Conservation (phyloP, 2,888 invertebrate genomes). For the Sisyra nigra region DNA sequence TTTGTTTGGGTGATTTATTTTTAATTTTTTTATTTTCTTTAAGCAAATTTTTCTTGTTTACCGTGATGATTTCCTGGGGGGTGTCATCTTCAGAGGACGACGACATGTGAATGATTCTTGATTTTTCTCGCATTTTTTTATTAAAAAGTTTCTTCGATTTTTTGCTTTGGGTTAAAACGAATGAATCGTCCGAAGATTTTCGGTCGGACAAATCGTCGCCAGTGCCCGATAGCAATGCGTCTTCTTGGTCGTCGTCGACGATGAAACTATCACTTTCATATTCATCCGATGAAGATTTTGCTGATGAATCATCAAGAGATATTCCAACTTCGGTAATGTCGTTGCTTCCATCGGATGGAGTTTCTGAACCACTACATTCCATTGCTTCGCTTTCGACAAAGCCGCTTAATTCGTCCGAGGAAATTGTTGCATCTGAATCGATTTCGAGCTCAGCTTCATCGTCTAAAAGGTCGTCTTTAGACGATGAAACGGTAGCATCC, state of each 20-base stretch:
- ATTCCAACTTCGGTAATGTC: conserved; percentile 2
- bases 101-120: background rate
- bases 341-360: conserved; percentile 4
- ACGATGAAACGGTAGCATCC: too few relatives aligned
- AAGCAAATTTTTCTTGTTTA: too few relatives aligned
- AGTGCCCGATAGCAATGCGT: conserved; percentile 5
- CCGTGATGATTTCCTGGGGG: too few relatives aligned
- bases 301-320: background rate
- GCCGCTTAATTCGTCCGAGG: background rate
- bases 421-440: too few relatives aligned
- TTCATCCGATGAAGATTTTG: background rate
- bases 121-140: background rate
- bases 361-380: background rate
- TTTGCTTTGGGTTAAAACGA: background rate
- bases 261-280: background rate
- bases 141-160: conserved; percentile 2
- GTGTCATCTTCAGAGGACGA: too few relatives aligned
- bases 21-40: too few relatives aligned
- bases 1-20: too few relatives aligned
- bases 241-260: background rate
- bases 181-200: background rate
- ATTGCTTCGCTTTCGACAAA: conserved; percentile 3
- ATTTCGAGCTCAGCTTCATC: too few relatives aligned
- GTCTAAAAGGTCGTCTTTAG: too few relatives aligned
- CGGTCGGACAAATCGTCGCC: conserved; percentile 3